These are phyloP conservation scores for Muscicapa striata DNA, from an alignment of 2,797 vertebrate species.

Conservation along the genomic window DNA sequence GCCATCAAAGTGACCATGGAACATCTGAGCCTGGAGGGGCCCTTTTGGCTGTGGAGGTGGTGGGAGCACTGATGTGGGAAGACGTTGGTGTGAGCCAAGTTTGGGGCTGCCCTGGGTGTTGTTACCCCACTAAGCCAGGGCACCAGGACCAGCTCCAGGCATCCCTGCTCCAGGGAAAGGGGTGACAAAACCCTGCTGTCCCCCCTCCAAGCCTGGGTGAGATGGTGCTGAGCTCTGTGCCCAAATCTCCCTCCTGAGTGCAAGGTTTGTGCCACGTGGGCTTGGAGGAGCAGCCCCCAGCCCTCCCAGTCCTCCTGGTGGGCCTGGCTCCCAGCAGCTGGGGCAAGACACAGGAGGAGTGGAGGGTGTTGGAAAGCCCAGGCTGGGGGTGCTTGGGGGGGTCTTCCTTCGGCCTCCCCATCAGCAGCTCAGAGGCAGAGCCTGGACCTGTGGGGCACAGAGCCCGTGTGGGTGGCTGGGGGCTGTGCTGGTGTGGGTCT, in stretches of 20 bases:
- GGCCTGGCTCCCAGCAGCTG: not conserved
- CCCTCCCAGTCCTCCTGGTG: not conserved
- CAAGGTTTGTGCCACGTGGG: not conserved
- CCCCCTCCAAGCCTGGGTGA: not conserved
- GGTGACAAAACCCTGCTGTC: not conserved
- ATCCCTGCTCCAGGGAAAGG: not conserved
- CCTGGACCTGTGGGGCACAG: rapidly evolving
- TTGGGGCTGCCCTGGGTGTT: not conserved
- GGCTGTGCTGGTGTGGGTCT: not conserved
- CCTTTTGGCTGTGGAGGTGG: not conserved
- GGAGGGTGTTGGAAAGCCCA: not conserved
- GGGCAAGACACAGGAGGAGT: rapidly evolving
- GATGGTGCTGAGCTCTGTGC: not conserved
- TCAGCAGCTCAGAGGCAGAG: not conserved
- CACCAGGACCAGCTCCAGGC: not conserved
- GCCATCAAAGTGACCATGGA: not conserved
- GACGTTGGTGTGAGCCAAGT: rapidly evolving
- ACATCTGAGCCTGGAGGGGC: not conserved
- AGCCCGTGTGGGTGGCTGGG: not conserved
- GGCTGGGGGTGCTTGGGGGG: not conserved
- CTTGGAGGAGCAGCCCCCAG: not conserved
- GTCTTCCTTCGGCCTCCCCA: not conserved
- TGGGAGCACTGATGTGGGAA: rapidly evolving
- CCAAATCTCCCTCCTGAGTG: not conserved
- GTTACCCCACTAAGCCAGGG: not conserved